Base-by-base conservation (phyloP, 2,888 invertebrate species). In the Athalia cordata region DNA sequence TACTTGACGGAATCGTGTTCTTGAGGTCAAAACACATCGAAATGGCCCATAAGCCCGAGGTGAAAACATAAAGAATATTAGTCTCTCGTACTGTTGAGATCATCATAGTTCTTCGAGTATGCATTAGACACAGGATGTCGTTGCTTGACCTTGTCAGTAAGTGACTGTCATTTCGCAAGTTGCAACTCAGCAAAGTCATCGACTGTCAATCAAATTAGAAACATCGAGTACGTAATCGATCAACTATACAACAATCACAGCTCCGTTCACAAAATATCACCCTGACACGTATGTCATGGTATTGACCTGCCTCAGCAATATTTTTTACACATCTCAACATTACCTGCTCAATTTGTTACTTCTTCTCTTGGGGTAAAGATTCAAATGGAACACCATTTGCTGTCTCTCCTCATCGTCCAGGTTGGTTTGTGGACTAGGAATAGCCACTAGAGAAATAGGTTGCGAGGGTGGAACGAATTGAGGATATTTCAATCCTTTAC, bases 311-410 rank as follows among this genome's bases (percentile, higher is more conserved):
- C 43, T 55, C 43, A 55, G 55, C 8, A 68, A 11, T 55, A 55
- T 55, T 55, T 11, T 55, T 0, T n/a, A 5, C n/a, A 11, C 4
- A 11, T 55, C 15, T 62, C 5, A 62, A 62, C 62, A 70, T 59
- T 76, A 89, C 89, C 89, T 88, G 78, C 74, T 86, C 13, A 83
- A 66, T 78, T 85, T 87, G 29, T 29, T 29, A 52, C 81, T 87
- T 80, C 92, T 92, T 79, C 90, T 91, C 76, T 92, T 91, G 0
- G 93, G 93, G 84, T 93, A 94, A 7, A 94, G 89, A 88, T 94
- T 94, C n/a, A 94, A 88, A 79, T 94, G 94, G 5, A 94, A 91
- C 83, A 94, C 91, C 91, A 94, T 93, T 84, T 93, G 93, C n/a
- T 90, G 87, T 49, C 89, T 89, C 7, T 89, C 83, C 81, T 90